phyloP scores from a whole-genome alignment of 1,140 invertebrate genomes.

The Trichonephila clavata region DNA sequence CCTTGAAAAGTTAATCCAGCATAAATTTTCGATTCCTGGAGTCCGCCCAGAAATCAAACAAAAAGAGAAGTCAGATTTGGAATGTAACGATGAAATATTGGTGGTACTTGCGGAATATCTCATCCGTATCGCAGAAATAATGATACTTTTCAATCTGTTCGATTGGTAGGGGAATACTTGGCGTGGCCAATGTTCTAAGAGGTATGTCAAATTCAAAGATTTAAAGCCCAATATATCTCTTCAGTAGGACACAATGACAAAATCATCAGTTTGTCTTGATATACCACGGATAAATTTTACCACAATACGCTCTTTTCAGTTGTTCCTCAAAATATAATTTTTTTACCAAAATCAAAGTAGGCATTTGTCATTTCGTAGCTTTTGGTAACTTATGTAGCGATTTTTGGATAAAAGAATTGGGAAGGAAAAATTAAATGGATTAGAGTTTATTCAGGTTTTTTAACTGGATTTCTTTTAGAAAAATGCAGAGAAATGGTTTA shows the following conservation, averaged over 20 bases:
- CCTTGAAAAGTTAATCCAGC: too few species aligned
- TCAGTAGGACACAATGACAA: not conserved
- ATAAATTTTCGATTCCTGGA: too few species aligned
- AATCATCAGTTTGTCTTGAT: not conserved
- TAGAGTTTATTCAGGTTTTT: too few species aligned
- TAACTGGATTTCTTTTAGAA: too few species aligned
- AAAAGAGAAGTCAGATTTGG: not conserved
- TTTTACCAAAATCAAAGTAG: not conserved
- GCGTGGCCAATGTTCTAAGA: slow-evolving; percentile 26
- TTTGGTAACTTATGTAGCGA: too few species aligned
- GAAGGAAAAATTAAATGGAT: too few species aligned
- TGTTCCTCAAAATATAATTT: not conserved
- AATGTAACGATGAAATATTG: slow-evolving; percentile 41
- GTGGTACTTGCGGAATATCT: not conserved
- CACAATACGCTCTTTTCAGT: not conserved
- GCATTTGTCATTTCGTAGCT: not conserved
- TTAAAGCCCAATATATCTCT: not conserved
- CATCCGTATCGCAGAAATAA: slow-evolving; percentile 25
- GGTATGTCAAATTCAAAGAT: slow-evolving; percentile 17
- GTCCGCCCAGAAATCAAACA: too few species aligned
- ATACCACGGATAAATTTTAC: not conserved
- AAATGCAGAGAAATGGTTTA: too few species aligned
- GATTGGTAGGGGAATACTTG: slow-evolving; percentile 7
- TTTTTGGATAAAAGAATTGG: too few species aligned
- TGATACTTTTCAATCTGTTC: slow-evolving; percentile 49